A percentile compares a stretch with the other conserved stretches of the same genome.
These are phyloP conservation scores for Camponotus floridanus DNA, from an alignment of 1,140 invertebrate genomes.

Conservation along the genomic window DNA sequence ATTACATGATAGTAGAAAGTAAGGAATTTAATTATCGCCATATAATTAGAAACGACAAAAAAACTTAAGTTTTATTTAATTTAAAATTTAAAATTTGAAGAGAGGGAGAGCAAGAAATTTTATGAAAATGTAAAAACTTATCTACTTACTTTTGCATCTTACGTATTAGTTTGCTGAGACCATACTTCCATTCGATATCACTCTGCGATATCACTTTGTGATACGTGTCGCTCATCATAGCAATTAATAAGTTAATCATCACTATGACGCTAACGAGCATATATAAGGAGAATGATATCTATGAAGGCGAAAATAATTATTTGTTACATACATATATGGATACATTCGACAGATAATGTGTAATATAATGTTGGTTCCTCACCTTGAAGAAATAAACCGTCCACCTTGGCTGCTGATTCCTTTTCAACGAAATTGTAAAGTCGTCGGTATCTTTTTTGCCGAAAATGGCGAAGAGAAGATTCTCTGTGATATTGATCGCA, in stretches of 20 bases:
- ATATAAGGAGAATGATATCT: constrained; percentile 89
- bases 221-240: constrained; percentile 99
- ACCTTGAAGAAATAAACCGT: constrained; percentile 94
- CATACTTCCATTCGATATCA: constrained; percentile 99
- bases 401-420: constrained; percentile 89
- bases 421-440: constrained; percentile 87
- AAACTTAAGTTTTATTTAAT: neutral
- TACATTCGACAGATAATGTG: neutral
- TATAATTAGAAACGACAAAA: neutral
- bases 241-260: constrained; percentile 99
- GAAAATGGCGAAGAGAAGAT: constrained; percentile 99
- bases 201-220: constrained; percentile 99
- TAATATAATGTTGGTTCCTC: constrained; percentile 76
- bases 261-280: constrained; percentile 99
- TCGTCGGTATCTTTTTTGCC: constrained; percentile 96
- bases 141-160: constrained; percentile 94
- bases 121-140: neutral
- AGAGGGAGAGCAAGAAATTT: no score
- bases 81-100: neutral
- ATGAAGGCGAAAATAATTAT: constrained; percentile 31
- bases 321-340: constrained; percentile 12
- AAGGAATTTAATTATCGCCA: neutral
- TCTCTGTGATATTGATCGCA: constrained; percentile 96
- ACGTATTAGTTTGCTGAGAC: constrained; percentile 98
- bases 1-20: neutral